Percentiles rank a stretch among this genome's conserved stretches.
These are phyloP conservation scores for Oenanthe oenanthe DNA, from an alignment of 2,113 vertebrate genomes.

Conservation along the genomic window DNA sequence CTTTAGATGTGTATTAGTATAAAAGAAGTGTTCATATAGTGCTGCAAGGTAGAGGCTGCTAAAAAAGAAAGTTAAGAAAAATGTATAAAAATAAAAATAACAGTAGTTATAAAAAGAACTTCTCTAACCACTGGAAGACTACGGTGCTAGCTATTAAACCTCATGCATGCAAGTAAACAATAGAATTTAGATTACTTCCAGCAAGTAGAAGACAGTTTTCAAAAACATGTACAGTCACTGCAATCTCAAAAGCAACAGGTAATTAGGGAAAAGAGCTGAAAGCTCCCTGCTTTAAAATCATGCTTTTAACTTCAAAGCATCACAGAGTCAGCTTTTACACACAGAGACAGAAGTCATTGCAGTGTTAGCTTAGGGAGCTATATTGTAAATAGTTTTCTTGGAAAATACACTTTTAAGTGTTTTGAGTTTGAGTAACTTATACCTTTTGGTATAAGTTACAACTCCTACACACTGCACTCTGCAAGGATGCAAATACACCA, in stretches of 20 bases:
- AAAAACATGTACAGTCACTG: background rate
- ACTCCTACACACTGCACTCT: background rate
- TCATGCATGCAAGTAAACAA: background rate
- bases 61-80: background rate
- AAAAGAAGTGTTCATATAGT: background rate
- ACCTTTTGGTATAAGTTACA: background rate
- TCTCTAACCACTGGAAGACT: background rate
- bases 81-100: background rate
- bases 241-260: background rate
- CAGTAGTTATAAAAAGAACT: background rate
- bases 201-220: background rate
- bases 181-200: background rate
- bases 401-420: background rate
- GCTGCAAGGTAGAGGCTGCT: background rate
- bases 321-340: background rate
- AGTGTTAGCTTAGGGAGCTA: background rate
- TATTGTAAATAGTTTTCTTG: background rate
- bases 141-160: background rate
- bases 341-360: background rate
- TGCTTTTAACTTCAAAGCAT: background rate
- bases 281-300: background rate
- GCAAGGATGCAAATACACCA: background rate
- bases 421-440: background rate
- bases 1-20: background rate
- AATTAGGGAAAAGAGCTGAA: background rate